Conservation (phyloP, 2,113 vertebrate species). For the Xenopus borealis region DNA sequence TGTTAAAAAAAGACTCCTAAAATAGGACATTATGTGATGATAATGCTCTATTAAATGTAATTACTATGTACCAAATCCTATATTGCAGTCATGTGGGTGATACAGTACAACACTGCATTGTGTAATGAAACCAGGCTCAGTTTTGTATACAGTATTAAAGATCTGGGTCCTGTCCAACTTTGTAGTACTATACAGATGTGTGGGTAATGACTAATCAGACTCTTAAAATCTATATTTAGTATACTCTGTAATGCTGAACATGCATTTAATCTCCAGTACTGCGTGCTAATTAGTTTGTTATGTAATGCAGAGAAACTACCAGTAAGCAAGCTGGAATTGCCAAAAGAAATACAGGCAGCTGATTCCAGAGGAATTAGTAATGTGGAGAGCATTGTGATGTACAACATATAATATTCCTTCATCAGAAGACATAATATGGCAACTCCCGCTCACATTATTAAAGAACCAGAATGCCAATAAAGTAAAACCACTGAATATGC, state of each 20-base stretch:
- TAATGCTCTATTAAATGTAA: not conserved
- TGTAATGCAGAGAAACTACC: constrained; percentile 23
- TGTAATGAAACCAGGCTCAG: not conserved
- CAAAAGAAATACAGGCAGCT: not conserved
- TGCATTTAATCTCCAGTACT: not conserved
- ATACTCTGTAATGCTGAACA: not conserved
- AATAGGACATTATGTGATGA: too few relatives aligned
- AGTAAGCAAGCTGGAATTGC: constrained; percentile 20
- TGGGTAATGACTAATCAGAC: constrained; percentile 35
- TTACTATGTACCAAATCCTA: constrained; percentile 16
- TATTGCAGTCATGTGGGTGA: constrained; percentile 2
- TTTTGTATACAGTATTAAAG: not conserved
- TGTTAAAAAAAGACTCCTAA: too few relatives aligned
- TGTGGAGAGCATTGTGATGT: constrained; percentile 7
- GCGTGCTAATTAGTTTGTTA: constrained; percentile 30
- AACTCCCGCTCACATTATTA: too few relatives aligned
- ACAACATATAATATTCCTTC: not conserved
- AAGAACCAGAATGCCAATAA: too few relatives aligned
- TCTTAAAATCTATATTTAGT: constrained; percentile 35
- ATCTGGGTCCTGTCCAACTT: constrained; percentile 11
- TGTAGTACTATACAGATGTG: constrained; percentile 20
- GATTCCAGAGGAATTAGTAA: constrained; percentile 28
- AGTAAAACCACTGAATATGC: too few relatives aligned
- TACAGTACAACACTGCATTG: not conserved
- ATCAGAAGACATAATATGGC: not conserved